These are phyloP conservation scores for Rallus limicola DNA, from an alignment of 2,113 vertebrate genomes.

Conservation along the genomic window DNA sequence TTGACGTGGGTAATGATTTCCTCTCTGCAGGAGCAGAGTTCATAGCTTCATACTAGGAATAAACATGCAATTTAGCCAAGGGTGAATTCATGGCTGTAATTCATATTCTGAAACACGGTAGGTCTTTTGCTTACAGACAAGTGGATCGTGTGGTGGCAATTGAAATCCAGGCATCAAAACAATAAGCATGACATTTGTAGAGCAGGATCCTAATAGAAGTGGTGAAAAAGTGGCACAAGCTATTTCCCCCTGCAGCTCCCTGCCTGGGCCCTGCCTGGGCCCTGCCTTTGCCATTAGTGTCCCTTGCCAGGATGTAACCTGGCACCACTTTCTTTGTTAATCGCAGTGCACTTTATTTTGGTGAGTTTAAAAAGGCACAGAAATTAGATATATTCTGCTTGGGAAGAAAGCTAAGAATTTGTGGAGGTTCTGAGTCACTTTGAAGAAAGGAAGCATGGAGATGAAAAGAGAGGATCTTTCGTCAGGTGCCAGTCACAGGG, in stretches of 20 bases:
- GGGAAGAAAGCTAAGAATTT: neutral
- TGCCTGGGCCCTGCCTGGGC: too few species aligned
- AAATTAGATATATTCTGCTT: constrained; percentile 13
- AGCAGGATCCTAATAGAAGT: neutral
- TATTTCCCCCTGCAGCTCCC: neutral
- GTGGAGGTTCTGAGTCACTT: constrained; percentile 27
- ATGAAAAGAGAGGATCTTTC: neutral
- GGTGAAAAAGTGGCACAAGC: neutral
- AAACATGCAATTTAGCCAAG: neutral
- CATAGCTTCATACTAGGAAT: neutral
- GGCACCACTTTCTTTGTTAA: neutral
- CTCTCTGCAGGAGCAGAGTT: neutral
- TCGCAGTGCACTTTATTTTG: neutral
- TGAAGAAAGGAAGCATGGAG: constrained; percentile 15
- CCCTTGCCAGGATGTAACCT: neutral
- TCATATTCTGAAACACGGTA: neutral
- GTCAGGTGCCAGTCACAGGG: neutral
- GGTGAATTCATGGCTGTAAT: neutral
- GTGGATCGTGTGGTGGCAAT: neutral
- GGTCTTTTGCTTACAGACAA: neutral
- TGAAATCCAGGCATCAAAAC: neutral
- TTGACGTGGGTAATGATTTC: constrained; percentile 8
- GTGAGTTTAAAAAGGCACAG: neutral
- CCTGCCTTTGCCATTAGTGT: neutral
- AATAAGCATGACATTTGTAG: neutral